Evolutionary conservation across 2,888 invertebrate genomes (phyloP).

Genomic region (Alsophila aescularia): DNA sequence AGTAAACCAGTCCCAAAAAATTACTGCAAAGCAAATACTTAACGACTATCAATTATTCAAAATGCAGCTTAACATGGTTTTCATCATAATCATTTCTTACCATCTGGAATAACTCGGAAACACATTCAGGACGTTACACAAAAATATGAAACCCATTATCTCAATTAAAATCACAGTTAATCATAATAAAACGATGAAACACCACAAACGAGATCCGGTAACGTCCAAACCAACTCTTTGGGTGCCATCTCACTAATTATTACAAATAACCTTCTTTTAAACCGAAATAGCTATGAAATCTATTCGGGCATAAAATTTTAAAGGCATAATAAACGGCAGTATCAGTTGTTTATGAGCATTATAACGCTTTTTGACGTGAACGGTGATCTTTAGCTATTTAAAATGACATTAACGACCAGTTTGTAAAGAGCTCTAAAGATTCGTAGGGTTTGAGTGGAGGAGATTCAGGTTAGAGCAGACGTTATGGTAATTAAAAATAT

Average conservation of each 20-base stretch:
- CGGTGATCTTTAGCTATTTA: conserved; percentile 58
- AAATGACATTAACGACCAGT: conserved; percentile 47
- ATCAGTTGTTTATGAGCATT: conserved; percentile 72
- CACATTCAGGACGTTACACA: neutral
- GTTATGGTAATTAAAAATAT: conserved; percentile 22
- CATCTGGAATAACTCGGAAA: neutral
- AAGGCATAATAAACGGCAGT: conserved; percentile 64
- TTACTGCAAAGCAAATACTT: too few species aligned
- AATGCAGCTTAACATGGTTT: too few species aligned
- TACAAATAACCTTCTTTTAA: conserved; percentile 62
- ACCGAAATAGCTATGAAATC: conserved; percentile 52
- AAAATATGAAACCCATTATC: conserved; percentile 35
- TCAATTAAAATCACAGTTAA: conserved; percentile 41
- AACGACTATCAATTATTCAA: too few species aligned
- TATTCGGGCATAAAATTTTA: conserved; percentile 66
- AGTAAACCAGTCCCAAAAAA: too few species aligned
- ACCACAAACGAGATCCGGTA: conserved; percentile 51
- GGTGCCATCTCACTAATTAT: conserved; percentile 62
- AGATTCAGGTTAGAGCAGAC: conserved; percentile 41
- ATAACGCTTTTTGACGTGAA: conserved; percentile 70
- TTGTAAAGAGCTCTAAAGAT: neutral
- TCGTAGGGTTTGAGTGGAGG: too few species aligned
- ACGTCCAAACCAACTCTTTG: conserved; percentile 61
- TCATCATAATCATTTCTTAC: too few species aligned
- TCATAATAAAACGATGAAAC: conserved; percentile 52